phyloP scores from a whole-genome alignment of 2,888 invertebrate species.

The Chaetogeoica ovagalla region DNA sequence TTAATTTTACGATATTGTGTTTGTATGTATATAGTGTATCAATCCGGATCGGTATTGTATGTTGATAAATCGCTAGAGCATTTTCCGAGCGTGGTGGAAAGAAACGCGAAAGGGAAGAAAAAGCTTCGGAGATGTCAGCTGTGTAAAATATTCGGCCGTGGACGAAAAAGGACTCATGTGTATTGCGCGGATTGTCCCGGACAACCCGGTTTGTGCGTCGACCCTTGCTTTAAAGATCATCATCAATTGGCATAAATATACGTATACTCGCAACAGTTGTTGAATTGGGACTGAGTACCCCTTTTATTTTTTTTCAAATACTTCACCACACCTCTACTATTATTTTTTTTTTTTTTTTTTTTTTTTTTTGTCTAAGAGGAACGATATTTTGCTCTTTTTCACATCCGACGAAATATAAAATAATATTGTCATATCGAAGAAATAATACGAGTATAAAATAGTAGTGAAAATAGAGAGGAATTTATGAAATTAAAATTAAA shows the following conservation, averaged over 20 bases:
- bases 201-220: constrained; percentile 27
- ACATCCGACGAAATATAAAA: too few relatives aligned
- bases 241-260: neutral
- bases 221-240: constrained; percentile 32
- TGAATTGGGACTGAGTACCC: too few relatives aligned
- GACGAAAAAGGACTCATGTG: constrained; percentile 39
- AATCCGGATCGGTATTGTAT: neutral
- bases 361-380: too few relatives aligned
- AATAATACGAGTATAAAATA: too few relatives aligned
- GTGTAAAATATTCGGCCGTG: constrained; percentile 26
- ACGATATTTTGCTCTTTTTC: too few relatives aligned
- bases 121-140: constrained; percentile 47
- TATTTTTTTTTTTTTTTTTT: too few relatives aligned
- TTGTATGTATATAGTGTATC: neutral
- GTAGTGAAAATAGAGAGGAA: too few relatives aligned
- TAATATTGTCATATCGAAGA: too few relatives aligned
- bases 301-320: too few relatives aligned
- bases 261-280: too few relatives aligned
- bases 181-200: constrained; percentile 41
- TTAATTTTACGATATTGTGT: neutral
- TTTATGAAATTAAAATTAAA: too few relatives aligned
- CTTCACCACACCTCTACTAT: too few relatives aligned
- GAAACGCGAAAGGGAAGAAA: constrained; percentile 38
- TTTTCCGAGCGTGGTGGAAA: constrained; percentile 31
- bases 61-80: constrained; percentile 6